phyloP scores from a whole-genome alignment of 2,113 vertebrate species.

The Rhinolophus ferrumequinum region DNA sequence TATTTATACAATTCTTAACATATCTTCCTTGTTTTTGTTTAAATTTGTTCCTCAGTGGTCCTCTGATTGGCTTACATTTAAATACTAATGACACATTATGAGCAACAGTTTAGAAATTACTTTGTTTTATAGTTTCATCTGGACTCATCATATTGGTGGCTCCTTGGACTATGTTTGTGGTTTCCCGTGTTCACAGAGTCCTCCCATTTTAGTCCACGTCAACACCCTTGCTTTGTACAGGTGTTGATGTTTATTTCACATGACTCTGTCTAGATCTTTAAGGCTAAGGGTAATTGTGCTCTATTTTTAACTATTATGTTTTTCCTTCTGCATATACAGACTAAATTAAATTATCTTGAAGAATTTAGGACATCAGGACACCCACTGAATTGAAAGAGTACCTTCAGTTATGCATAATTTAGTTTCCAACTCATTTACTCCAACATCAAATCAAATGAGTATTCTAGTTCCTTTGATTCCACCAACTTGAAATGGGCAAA shows the following conservation, averaged over 20 bases:
- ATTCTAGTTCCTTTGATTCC: not conserved
- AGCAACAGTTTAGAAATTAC: conserved; percentile 58
- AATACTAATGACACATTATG: conserved; percentile 41
- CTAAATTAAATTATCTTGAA: conserved; percentile 8
- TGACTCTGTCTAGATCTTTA: not conserved
- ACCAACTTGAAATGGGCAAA: conserved; percentile 2
- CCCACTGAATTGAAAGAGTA: not conserved
- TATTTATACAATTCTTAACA: conserved; percentile 68
- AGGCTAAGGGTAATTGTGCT: not conserved
- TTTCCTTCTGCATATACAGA: not conserved
- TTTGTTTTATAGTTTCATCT: conserved; percentile 62
- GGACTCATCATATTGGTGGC: not conserved
- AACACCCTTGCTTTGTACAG: conserved; percentile 16
- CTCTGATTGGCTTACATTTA: conserved; percentile 61
- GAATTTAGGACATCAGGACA: not conserved
- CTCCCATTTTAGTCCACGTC: not conserved
- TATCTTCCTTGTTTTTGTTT: conserved; percentile 75
- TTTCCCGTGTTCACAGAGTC: conserved; percentile 73
- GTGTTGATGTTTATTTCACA: not conserved
- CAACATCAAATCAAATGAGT: not conserved
- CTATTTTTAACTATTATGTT: not conserved
- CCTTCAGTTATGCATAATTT: not conserved
- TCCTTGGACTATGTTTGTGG: conserved; percentile 63
- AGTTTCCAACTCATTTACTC: not conserved
- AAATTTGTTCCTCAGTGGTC: conserved; percentile 55